Evolutionary conservation across 2,888 invertebrate species (phyloP), one percentile per base, ranked within the genome.

Genomic region (Dryocosmus kuriphilus): DNA sequence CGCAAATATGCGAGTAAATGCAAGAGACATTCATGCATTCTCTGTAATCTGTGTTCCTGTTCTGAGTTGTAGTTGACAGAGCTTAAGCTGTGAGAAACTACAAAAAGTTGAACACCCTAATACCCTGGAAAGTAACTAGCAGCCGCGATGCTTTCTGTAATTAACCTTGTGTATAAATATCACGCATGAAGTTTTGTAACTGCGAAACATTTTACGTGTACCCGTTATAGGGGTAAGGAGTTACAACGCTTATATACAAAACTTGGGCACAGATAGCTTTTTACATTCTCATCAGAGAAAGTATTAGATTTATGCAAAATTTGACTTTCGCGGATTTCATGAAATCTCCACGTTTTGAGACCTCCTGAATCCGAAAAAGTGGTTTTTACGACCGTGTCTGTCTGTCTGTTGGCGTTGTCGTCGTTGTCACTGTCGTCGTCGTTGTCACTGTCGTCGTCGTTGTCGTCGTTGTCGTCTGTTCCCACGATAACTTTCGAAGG

Each of bases 131-230:
- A 46, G 30, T 9, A 51, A 71, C 4, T 19, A 51, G 67, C 19
- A 51, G 11, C 46, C 46, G 38, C 14, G 19, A 22, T 67, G 11
- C 9, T 67, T 38, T 46, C 16, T 46, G 46, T 4, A 46, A 7
- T 67, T 46, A 67, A 67, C 67, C 46, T 46, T 4, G 19, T 16
- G 46, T 24, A 67, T n/a, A n/a, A n/a, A 27, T 46, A 67, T 67
- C 19, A 67, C 46, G 67, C 27, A 46, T 27, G 7, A 46, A 41
- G 24, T 67, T 67, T 38, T 24, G 27, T 19, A 46, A 71, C 67
- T 51, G 38, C 41, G 5, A 22, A 38, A 24, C 27, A 38, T 41
- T 71, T 67, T 51, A 71, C 46, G 67, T 71, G n/a, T 5, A 27
- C 27, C 30, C 0, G 46, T 51, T 27, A 30, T 30, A 30, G 19